Base-by-base conservation (phyloP, 1,140 invertebrate genomes). In the Sminthurinus signatus region DNA sequence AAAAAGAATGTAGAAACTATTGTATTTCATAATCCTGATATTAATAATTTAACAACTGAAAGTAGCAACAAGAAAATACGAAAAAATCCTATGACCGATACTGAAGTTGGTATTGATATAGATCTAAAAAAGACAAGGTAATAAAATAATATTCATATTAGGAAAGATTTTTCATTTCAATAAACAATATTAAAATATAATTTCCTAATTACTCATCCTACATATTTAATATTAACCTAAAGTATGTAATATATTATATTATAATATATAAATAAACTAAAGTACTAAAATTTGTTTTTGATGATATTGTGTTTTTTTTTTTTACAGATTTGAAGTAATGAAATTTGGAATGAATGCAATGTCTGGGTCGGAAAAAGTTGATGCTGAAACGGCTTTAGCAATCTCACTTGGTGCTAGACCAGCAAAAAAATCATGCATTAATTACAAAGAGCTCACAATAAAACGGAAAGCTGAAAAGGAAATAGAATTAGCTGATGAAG, bases 381-480 rank as follows among this genome's bases (percentile, higher is more conserved):
- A 73, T 51, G 73, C 74, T 25, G 72, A 75, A 63, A 65, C 64
- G 44, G 67, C 72, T 3, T 55, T 75, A 15, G 73, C 73, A 2
- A 72, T 76, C 14, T 69, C 68, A n/a, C 50, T 76, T 8, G 75
- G 75, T 14, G 74, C 74, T 8, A 71, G 43, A 27, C 63, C 70
- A 27, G 52, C 46, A 19, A 73, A 73, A 50, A 17, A 50, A 14
- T 43, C 21, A 36, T 43, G 29, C 15, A 48, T 72, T 4, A 73
- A 73, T 61, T 73, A 73, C 62, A 73, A 73, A 64, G 48, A 65
- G 19, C 50, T 73, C 12, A 68, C 62, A 44, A 55, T 43, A 28
- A 52, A 56, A 2, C 15, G 52, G 12, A 58, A 59, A 43, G 27
- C 32, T 10, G 44, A 60, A 21, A 61, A 61, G 25, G 60, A 65